phyloP scores from a whole-genome alignment of 2,113 vertebrate genomes.

The Gracilinanus agilis region DNA sequence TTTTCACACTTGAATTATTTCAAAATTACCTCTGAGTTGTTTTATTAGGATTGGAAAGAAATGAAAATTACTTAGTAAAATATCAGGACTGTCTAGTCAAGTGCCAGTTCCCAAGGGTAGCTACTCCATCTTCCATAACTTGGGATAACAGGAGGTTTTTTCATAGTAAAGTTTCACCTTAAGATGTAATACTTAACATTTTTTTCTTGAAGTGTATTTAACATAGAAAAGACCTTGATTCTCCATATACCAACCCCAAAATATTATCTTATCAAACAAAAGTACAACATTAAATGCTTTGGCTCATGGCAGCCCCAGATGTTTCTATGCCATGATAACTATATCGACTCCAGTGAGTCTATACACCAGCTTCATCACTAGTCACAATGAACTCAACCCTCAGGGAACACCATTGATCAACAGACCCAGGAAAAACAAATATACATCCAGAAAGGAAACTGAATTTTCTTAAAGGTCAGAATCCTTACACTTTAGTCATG shows the following conservation, averaged over 20 bases:
- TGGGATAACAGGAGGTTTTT: not conserved
- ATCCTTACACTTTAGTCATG: not conserved
- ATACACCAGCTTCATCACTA: not conserved
- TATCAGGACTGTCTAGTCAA: not conserved
- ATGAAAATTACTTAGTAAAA: not conserved
- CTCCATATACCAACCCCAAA: not conserved
- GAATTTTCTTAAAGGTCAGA: not conserved
- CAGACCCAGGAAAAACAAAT: not conserved
- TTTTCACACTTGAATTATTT: not conserved
- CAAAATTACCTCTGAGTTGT: not conserved
- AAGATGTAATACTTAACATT: not conserved
- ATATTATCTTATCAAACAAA: not conserved
- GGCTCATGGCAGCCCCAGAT: not conserved
- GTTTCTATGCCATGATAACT: not conserved
- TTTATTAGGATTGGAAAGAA: not conserved
- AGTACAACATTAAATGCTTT: not conserved
- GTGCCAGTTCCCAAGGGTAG: not conserved
- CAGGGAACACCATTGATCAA: not conserved
- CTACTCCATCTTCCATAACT: not conserved
- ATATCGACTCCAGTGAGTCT: not conserved
- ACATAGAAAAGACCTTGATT: not conserved
- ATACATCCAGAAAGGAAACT: not conserved
- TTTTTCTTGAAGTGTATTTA: not conserved
- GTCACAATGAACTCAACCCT: not conserved
- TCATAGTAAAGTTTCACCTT: not conserved